Percentiles rank a stretch among this genome's conserved stretches.
Conservation (phyloP, 2,113 vertebrate species). For the Pterophyllum scalare region DNA sequence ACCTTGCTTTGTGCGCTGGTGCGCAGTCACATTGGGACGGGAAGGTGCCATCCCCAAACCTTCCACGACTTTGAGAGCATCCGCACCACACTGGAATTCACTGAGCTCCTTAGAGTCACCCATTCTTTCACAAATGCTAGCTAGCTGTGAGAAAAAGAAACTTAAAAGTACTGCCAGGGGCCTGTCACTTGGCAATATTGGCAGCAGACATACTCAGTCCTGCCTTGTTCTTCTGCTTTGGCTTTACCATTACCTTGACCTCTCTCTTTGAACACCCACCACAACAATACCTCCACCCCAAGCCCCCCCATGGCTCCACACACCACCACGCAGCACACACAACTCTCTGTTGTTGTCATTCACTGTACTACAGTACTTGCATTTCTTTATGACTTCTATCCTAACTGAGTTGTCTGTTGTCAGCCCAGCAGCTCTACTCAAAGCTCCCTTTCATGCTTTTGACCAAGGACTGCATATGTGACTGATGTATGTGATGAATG, state of each 20-base stretch:
- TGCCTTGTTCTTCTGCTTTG: not conserved
- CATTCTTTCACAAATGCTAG: not conserved
- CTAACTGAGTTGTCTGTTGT: slow-evolving; percentile 73
- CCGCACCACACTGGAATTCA: too few relatives aligned
- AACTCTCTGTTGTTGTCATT: slow-evolving; percentile 47
- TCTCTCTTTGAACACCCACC: not conserved
- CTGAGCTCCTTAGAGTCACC: too few relatives aligned
- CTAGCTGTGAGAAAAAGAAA: not conserved
- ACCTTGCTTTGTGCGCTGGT: too few relatives aligned
- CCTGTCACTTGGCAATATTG: not conserved
- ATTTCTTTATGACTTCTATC: slow-evolving; percentile 56
- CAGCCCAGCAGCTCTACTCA: slow-evolving; percentile 51
- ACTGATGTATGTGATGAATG: slow-evolving; percentile 70
- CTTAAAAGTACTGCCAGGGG: not conserved
- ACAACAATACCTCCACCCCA: not conserved
- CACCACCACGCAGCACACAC: not conserved
- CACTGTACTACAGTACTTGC: slow-evolving; percentile 50
- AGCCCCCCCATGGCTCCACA: too few relatives aligned
- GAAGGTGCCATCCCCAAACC: too few relatives aligned
- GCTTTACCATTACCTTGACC: not conserved
- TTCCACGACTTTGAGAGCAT: too few relatives aligned
- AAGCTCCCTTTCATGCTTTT: slow-evolving; percentile 58
- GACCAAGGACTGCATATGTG: slow-evolving; percentile 60
- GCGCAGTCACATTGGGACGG: too few relatives aligned
- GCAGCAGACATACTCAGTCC: not conserved